Percentiles rank a stretch among this genome's conserved stretches.
Conservation (phyloP, 2,797 vertebrate genomes). For the Anolis apletophallus region DNA sequence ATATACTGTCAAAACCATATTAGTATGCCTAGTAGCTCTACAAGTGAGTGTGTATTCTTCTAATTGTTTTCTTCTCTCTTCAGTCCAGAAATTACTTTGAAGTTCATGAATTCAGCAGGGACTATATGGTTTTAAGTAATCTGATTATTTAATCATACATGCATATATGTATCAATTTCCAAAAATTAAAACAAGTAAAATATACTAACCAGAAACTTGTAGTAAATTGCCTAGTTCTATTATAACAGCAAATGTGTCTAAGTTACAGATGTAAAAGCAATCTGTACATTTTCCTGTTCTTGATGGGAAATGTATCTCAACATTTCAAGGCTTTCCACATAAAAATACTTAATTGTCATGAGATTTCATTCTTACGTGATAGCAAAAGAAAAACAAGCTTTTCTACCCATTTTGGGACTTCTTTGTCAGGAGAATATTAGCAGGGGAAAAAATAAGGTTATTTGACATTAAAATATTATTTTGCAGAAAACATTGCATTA, state of each 20-base stretch:
- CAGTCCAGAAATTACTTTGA: conserved; percentile 56
- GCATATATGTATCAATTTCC: not conserved
- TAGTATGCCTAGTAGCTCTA: conserved; percentile 72
- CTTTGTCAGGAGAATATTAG: no score
- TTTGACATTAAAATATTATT: no score
- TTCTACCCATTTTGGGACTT: no score
- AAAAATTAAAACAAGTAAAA: not conserved
- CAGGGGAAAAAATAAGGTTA: no score
- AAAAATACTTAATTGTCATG: no score
- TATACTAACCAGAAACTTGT: not conserved
- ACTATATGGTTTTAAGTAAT: not conserved
- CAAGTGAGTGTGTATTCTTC: conserved; percentile 61
- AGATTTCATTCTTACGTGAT: no score
- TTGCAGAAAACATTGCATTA: no score
- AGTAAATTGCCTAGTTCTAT: not conserved
- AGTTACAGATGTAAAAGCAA: no score
- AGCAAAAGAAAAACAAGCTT: no score
- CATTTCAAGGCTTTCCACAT: no score
- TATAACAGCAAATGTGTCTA: not conserved
- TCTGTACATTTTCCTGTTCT: no score
- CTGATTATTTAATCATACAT: not conserved
- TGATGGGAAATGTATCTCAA: no score
- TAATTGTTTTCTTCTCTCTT: conserved; percentile 68
- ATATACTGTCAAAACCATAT: conserved; percentile 78
- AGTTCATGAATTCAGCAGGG: conserved; percentile 6